Percentiles rank a stretch among this genome's conserved stretches.
These are phyloP conservation scores for Hydrochoerus hydrochaeris DNA, from an alignment of 2,113 vertebrate genomes.

Conservation along the genomic window DNA sequence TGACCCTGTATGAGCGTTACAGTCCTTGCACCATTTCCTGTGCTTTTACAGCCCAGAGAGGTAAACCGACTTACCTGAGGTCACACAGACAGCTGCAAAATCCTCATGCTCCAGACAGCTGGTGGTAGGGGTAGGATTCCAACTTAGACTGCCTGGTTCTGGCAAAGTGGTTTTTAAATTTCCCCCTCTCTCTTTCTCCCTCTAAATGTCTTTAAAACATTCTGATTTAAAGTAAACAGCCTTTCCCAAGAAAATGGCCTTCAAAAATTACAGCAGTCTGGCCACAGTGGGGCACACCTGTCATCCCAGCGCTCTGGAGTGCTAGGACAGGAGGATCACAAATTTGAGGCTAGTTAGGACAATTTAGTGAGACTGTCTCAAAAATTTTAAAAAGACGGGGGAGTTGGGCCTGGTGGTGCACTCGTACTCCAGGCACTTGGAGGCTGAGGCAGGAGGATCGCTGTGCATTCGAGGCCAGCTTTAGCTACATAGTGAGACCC, in stretches of 20 bases:
- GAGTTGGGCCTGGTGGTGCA: background rate
- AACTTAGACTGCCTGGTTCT: background rate
- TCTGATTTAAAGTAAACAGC: background rate
- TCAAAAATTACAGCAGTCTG: background rate
- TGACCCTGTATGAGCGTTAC: fast-evolving
- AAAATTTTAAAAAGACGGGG: background rate
- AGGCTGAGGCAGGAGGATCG: background rate
- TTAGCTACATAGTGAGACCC: background rate
- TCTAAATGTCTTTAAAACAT: background rate
- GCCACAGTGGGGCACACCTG: background rate
- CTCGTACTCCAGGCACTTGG: background rate
- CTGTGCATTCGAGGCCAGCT: background rate
- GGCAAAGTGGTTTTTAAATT: background rate
- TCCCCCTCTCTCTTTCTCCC: background rate
- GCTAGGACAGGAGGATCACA: background rate
- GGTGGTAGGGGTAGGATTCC: background rate
- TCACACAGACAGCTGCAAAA: background rate
- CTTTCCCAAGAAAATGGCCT: background rate
- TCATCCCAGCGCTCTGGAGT: background rate
- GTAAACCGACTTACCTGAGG: background rate
- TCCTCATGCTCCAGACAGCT: no score
- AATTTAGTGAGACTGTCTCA: background rate
- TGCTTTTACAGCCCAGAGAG: background rate
- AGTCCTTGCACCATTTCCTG: background rate
- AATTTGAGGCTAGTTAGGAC: background rate